These are phyloP conservation scores for Steinernema scapterisci DNA, from an alignment of 2,888 invertebrate species.

Conservation along the genomic window DNA sequence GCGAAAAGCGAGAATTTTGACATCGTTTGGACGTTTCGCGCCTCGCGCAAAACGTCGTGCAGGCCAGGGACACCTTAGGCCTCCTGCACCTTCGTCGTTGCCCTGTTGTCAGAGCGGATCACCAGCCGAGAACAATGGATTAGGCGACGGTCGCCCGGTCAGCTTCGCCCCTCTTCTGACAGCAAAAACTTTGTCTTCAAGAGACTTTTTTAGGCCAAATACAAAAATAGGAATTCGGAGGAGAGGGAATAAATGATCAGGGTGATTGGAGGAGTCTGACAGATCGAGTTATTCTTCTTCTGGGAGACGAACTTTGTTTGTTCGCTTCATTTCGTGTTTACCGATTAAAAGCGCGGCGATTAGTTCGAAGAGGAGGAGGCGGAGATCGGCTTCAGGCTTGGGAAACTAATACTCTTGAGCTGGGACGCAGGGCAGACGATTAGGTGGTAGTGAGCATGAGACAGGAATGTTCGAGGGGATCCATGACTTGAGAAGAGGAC, in stretches of 20 bases:
- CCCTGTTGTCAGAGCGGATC: slow-evolving; percentile 17
- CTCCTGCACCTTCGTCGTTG: background rate
- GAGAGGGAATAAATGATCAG: background rate
- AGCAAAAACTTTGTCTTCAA: background rate
- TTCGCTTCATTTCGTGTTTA: slow-evolving; percentile 10
- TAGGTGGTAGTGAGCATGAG: too few relatives aligned
- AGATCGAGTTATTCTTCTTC: background rate
- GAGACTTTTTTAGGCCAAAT: background rate
- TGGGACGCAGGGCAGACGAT: background rate
- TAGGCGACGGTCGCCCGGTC: background rate
- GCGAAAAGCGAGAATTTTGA: slow-evolving; percentile 18
- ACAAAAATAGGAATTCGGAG: background rate
- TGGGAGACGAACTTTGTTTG: background rate
- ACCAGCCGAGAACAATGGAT: slow-evolving; percentile 25
- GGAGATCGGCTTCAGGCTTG: background rate
- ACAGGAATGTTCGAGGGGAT: background rate
- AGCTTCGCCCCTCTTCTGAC: background rate
- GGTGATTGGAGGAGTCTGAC: too few relatives aligned
- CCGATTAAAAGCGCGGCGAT: slow-evolving; percentile 16
- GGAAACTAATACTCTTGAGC: slow-evolving; percentile 7
- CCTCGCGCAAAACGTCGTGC: slow-evolving; percentile 16
- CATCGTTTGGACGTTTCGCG: slow-evolving; percentile 16
- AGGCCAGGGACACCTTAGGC: background rate
- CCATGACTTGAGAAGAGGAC: background rate
- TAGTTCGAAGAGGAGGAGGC: background rate